Evolutionary conservation across 1,140 invertebrate genomes (phyloP).

Genomic region (Papilio polyxenes): DNA sequence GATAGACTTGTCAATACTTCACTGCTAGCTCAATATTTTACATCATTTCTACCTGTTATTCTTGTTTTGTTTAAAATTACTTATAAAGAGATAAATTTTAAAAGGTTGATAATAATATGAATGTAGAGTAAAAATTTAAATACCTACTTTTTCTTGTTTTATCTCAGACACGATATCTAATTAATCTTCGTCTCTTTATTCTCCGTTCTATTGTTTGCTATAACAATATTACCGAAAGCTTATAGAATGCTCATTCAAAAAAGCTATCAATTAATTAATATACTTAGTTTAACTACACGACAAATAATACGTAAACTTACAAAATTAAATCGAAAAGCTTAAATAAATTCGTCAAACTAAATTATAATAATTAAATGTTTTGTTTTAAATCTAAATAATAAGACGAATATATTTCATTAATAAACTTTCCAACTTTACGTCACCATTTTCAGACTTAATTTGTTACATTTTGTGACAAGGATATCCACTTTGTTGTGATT

Average conservation of each 20-base stretch:
- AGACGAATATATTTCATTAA: not conserved
- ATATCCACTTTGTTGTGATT: constrained; percentile 5
- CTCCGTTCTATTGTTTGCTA: constrained; percentile 7
- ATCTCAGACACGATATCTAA: not conserved
- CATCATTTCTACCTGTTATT: no score
- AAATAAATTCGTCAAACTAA: not conserved
- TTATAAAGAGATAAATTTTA: no score
- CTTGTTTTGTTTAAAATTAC: no score
- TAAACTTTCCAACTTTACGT: not conserved
- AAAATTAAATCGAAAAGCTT: no score
- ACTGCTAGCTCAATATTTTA: no score
- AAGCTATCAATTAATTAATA: no score
- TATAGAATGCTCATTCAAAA: no score
- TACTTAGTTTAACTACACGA: no score
- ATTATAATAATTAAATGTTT: not conserved
- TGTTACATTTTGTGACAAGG: not conserved
- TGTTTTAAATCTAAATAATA: not conserved
- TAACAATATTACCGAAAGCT: no score
- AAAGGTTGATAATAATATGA: no score
- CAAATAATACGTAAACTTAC: no score
- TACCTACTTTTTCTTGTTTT: not conserved
- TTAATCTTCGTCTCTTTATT: not conserved
- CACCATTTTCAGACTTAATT: not conserved
- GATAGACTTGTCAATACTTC: no score
- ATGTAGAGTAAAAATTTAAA: not conserved